Base-by-base conservation (phyloP, 1,140 invertebrate species). In the Camponotus floridanus region DNA sequence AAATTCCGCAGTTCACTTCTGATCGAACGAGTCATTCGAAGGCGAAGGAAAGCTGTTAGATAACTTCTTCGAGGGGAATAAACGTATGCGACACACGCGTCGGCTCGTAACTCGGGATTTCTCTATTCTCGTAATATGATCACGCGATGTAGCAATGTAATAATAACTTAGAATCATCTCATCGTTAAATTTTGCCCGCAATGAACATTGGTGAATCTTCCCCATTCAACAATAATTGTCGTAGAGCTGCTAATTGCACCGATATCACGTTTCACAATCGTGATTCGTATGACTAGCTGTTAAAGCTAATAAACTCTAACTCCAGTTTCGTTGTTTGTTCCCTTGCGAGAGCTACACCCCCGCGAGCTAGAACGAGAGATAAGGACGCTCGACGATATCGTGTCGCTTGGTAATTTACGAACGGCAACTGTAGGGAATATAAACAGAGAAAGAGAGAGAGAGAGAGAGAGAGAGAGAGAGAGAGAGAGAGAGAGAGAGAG, bases 391-490 rank as follows among this genome's bases (percentile, higher is more conserved):
- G 67, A 80, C 62, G 86, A 87, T 90, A 86, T 89, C 73, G 74
- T 62, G 65, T 39, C 59, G 26, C 81, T n/a, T 18, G 59, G 68
- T 78, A 87, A 90, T 90, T 90, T 88, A 90, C 85, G 45, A 45
- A 26, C 13, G 33, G 55, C 42, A 65, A 86, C 21, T n/a, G 11
- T 33, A 59, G 78, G 70, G 65, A 88, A 86, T 71, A 86, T 36
- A 21, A 76, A 80, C 18, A 48, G 13, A 76, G 36, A 39, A 31
- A 62, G 8, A 21, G 36, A 59, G 11, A 61, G 59, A 13, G 6
- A 21, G 4, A 78, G 7, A 51, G 18, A 78, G 36, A 59, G 15
- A 59, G 45, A 15, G 13, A 26, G 51, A 18, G 11, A 13, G 6
- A 21, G 4, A 78, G 7, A 51, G 18, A 78, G 36, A 59, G 15